Base-by-base conservation (phyloP, 2,888 invertebrate genomes). In the Opisthograptis luteolata region DNA sequence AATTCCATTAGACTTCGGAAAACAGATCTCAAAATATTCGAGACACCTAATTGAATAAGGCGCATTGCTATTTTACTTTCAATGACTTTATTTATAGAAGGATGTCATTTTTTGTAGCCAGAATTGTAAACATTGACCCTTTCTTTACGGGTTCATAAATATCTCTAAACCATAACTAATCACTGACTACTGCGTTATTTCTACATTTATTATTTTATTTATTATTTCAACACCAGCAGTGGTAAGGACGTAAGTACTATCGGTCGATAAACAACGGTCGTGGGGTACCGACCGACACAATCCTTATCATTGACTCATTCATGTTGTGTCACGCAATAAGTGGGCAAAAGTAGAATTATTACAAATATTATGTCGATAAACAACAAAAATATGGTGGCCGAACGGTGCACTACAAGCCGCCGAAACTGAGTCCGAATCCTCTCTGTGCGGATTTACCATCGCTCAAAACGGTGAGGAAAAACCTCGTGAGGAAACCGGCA, bases 21-120 rank as follows among this genome's bases (percentile, higher is more conserved):
- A n/a, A n/a, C n/a, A n/a, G n/a, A n/a, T n/a, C n/a, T n/a, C n/a
- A n/a, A n/a, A n/a, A n/a, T n/a, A n/a, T n/a, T n/a, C n/a, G n/a
- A n/a, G n/a, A n/a, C n/a, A n/a, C n/a, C n/a, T n/a, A n/a, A n/a
- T n/a, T n/a, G n/a, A n/a, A n/a, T n/a, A n/a, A n/a, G n/a, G n/a
- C n/a, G n/a, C n/a, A n/a, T n/a, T n/a, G n/a, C n/a, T n/a, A 32
- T 42, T 44, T 36, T 36, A 44, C 36, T 44, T 44, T 35, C 44
- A 36, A 20, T 36, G 14, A 20, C 35, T 44, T 27, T 35, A 17
- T n/a, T n/a, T n/a, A n/a, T n/a, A n/a, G n/a, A n/a, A n/a, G n/a
- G n/a, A n/a, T n/a, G n/a, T n/a, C n/a, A n/a, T n/a, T n/a, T n/a
- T n/a, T n/a, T n/a, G n/a, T n/a, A n/a, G n/a, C n/a, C n/a, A n/a